phyloP scores from a whole-genome alignment of 2,797 vertebrate genomes.

The Enteromius trimaculatus region DNA sequence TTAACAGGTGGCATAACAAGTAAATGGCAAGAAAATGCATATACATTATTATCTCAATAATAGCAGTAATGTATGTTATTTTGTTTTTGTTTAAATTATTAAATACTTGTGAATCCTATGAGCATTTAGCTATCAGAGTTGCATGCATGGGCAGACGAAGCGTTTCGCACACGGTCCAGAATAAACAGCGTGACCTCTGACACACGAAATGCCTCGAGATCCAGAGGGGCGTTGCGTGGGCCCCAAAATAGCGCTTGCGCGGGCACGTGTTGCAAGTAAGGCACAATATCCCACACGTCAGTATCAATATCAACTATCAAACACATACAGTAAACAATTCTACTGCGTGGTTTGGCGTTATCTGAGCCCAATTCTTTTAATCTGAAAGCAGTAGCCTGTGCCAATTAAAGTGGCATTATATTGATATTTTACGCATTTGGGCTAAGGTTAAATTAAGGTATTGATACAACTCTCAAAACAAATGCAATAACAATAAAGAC shows the following conservation, averaged over 20 bases:
- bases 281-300: conserved; percentile 3
- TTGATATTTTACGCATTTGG: neutral
- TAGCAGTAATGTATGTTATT: neutral
- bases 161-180: conserved; percentile 28
- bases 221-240: conserved; percentile 42
- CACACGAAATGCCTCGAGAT: conserved; percentile 64
- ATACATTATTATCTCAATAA: neutral
- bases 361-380: neutral
- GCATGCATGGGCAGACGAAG: neutral
- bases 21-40: neutral
- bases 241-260: conserved; percentile 71
- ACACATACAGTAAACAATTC: neutral
- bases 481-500: neutral
- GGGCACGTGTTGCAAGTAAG: conserved; percentile 9
- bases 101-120: neutral
- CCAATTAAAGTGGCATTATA: neutral
- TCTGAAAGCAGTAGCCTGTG: neutral
- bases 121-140: neutral
- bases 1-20: neutral
- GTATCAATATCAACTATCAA: conserved; percentile 9
- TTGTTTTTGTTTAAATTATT: neutral
- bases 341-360: neutral
- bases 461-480: neutral
- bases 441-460: neutral
- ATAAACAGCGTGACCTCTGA: conserved; percentile 53